Percentiles rank a stretch among this genome's conserved stretches.
Conservation (phyloP, 2,888 invertebrate species). For the Abrostola tripartita region DNA sequence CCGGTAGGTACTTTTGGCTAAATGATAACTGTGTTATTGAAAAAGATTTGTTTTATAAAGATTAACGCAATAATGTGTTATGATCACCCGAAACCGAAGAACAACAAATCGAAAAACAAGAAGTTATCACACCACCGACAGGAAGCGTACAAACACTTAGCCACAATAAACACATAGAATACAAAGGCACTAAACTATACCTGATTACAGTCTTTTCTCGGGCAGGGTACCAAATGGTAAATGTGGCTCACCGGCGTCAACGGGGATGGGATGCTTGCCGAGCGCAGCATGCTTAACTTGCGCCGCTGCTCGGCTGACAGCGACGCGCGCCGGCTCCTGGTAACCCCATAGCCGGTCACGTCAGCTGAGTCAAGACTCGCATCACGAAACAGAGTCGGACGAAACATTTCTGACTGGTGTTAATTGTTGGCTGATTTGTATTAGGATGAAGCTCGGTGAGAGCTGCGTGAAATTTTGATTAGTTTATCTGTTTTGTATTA, state of each 20-base stretch:
- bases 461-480: slow-evolving; percentile 14
- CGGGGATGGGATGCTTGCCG: slow-evolving; percentile 78
- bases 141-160: slow-evolving; percentile 52
- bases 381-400: slow-evolving; percentile 78
- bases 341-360: slow-evolving; percentile 74
- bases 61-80: too few species aligned
- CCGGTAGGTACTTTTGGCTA: too few species aligned
- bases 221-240: slow-evolving; percentile 88
- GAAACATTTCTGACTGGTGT: slow-evolving; percentile 70
- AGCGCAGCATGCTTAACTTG: slow-evolving; percentile 79
- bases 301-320: slow-evolving; percentile 82
- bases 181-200: slow-evolving; percentile 66
- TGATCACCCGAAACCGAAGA: too few species aligned
- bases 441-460: slow-evolving; percentile 20
- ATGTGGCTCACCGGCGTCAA: slow-evolving; percentile 88
- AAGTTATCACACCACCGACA: slow-evolving; percentile 20
- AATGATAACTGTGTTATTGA: too few species aligned
- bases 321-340: slow-evolving; percentile 85
- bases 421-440: not conserved
- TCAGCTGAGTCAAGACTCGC: slow-evolving; percentile 78
- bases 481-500: not conserved
- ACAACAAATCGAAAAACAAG: slow-evolving; percentile 5
- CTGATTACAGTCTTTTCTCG: slow-evolving; percentile 86
- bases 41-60: too few species aligned
- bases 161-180: slow-evolving; percentile 44